These are phyloP conservation scores for Drosophila incognita DNA, from an alignment of 2,888 invertebrate species.

Conservation along the genomic window DNA sequence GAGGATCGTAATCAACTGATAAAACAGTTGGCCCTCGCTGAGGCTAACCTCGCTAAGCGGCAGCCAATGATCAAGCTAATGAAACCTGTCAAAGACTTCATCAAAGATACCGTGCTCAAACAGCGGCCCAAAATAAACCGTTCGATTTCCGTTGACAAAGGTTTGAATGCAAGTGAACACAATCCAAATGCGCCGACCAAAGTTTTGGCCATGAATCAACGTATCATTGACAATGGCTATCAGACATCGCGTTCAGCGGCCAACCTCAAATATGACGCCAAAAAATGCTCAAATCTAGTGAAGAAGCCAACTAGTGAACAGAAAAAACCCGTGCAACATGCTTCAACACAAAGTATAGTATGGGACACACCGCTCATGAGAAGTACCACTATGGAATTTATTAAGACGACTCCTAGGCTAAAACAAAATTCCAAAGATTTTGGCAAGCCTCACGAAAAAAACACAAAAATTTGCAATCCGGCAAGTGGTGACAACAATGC, in stretches of 20 bases:
- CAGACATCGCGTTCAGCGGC: background rate
- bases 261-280: background rate
- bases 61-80: background rate
- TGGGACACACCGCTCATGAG: background rate
- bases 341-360: background rate
- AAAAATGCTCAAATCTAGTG: background rate
- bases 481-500: background rate
- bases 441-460: background rate
- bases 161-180: background rate
- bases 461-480: background rate
- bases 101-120: background rate
- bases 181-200: background rate
- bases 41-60: background rate
- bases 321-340: background rate
- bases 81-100: background rate
- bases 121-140: background rate
- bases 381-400: background rate
- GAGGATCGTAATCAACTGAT: slow-evolving; percentile 23
- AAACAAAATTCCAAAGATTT: background rate
- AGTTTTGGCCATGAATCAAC: background rate
- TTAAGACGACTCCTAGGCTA: background rate
- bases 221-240: background rate
- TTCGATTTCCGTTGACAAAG: slow-evolving; percentile 1
- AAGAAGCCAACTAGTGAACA: background rate
- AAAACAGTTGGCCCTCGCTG: slow-evolving; percentile 6